Percentiles rank a stretch among this genome's conserved stretches.
Evolutionary conservation across 2,888 invertebrate genomes (phyloP).

Genomic region (Biston betularia): DNA sequence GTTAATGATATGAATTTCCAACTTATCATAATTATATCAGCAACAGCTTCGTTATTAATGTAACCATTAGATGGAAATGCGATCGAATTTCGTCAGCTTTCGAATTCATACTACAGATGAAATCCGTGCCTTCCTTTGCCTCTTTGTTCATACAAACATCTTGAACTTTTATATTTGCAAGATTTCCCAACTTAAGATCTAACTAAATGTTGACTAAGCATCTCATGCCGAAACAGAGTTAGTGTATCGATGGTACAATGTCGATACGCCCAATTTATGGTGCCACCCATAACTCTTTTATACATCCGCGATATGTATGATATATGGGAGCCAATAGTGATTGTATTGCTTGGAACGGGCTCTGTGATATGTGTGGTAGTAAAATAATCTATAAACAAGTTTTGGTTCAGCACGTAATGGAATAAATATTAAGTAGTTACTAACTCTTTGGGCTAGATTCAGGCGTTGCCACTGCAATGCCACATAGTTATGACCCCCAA

Average conservation of each 20-base stretch:
- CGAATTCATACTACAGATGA: not conserved
- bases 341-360: conserved; percentile 46
- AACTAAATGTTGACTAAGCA: conserved; percentile 6
- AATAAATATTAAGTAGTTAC: too few relatives aligned
- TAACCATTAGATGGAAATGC: not conserved
- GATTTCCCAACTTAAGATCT: conserved; percentile 4
- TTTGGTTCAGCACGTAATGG: not conserved
- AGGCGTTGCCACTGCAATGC: conserved; percentile 7
- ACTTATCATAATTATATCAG: too few relatives aligned
- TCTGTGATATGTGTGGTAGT: conserved; percentile 3
- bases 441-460: too few relatives aligned
- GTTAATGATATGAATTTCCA: too few relatives aligned
- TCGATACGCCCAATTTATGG: conserved; percentile 68
- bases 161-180: too few relatives aligned
- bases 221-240: conserved; percentile 18
- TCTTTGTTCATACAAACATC: too few relatives aligned
- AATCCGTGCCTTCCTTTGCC: too few relatives aligned
- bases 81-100: not conserved
- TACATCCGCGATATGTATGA: conserved; percentile 66
- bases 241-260: conserved; percentile 54
- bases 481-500: conserved; percentile 30
- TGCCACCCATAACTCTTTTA: conserved; percentile 67
- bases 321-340: conserved; percentile 61
- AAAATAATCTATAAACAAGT: not conserved
- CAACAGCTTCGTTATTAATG: too few relatives aligned